phyloP scores from a whole-genome alignment of 2,797 vertebrate genomes.

The Crocidura indochinensis region DNA sequence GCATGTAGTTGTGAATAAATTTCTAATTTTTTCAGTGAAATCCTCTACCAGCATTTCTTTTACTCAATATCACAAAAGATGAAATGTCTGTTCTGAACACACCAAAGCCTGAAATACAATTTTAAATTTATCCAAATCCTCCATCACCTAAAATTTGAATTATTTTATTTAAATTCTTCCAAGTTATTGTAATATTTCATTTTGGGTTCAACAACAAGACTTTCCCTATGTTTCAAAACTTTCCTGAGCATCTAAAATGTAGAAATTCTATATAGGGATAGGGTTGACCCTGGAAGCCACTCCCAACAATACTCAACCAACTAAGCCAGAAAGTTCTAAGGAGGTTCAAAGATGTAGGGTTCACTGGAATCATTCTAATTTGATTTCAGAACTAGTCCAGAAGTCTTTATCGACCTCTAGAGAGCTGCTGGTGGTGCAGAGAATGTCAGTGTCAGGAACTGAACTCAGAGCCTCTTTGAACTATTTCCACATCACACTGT shows the following conservation, averaged over 20 bases:
- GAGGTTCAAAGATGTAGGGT: too few species aligned
- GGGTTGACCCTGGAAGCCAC: too few species aligned
- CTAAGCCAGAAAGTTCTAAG: too few species aligned
- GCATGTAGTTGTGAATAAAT: conserved; percentile 26
- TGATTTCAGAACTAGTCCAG: too few species aligned
- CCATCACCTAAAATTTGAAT: conserved; percentile 22
- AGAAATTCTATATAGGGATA: too few species aligned
- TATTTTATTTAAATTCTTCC: conserved; percentile 2
- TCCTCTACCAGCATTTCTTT: conserved; percentile 15
- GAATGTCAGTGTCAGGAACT: too few species aligned
- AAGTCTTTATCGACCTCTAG: too few species aligned
- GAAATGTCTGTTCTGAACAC: not conserved
- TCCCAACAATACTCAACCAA: too few species aligned
- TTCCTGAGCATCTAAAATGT: not conserved
- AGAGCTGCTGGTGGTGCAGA: too few species aligned
- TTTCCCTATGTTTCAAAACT: conserved; percentile 30
- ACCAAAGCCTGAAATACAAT: not conserved
- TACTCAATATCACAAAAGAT: not conserved
- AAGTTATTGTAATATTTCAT: conserved; percentile 51
- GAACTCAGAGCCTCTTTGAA: too few species aligned
- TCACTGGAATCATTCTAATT: too few species aligned
- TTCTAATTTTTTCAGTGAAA: conserved; percentile 31
- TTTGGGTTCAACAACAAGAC: conserved; percentile 34
- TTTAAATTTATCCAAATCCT: conserved; percentile 23
- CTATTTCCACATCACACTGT: not conserved